A percentile compares a stretch with the other conserved stretches of the same genome.
These are phyloP conservation scores for Mionectes olivaceus DNA, from an alignment of 2,797 vertebrate genomes.

Conservation along the genomic window DNA sequence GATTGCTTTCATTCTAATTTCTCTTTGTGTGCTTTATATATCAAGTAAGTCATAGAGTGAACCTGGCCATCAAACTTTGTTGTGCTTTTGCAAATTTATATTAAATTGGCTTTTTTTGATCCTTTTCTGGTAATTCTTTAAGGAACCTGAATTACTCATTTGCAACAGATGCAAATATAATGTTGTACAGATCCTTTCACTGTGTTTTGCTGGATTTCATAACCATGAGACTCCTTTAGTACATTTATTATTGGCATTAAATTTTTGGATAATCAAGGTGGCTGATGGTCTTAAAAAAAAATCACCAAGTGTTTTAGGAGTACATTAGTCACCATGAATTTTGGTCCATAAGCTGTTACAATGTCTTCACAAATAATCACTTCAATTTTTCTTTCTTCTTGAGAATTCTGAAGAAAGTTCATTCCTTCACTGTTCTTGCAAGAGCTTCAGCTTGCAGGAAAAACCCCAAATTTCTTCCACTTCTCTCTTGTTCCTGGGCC, in stretches of 20 bases:
- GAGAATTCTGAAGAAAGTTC: background rate
- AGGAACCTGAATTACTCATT: background rate
- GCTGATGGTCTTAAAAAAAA: slow-evolving; percentile 14
- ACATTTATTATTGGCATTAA: background rate
- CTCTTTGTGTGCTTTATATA: background rate
- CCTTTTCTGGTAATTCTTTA: background rate
- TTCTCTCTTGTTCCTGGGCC: background rate
- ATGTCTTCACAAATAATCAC: background rate
- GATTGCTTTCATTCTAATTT: background rate
- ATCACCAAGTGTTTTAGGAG: slow-evolving; percentile 42
- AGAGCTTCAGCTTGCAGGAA: background rate
- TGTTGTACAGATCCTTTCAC: background rate
- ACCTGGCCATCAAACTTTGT: background rate
- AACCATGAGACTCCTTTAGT: background rate
- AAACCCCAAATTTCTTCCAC: background rate
- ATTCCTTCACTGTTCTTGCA: background rate
- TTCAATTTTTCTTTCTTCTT: background rate
- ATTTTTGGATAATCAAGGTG: background rate
- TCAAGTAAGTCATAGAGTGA: background rate
- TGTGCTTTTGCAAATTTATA: background rate
- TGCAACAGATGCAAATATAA: background rate
- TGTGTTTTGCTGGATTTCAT: background rate
- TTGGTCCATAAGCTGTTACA: slow-evolving; percentile 42
- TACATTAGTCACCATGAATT: slow-evolving; percentile 28
- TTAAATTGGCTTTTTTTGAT: background rate